These are phyloP conservation scores for Helicoverpa zea DNA, from an alignment of 1,140 invertebrate species.

Conservation along the genomic window DNA sequence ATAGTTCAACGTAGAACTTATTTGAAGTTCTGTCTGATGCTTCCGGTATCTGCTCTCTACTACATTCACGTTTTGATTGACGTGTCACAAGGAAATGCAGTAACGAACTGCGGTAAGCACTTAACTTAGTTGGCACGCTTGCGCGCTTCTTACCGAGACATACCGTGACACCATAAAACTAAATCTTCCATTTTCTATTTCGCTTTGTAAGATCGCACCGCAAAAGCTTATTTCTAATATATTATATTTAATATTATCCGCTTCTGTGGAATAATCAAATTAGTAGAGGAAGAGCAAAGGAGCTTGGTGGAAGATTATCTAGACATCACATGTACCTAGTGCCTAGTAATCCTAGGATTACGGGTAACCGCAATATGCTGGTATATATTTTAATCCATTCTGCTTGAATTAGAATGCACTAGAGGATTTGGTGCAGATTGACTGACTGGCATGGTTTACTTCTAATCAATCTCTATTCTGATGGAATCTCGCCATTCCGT, in stretches of 20 bases:
- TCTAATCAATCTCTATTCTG: not conserved
- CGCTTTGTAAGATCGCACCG: not conserved
- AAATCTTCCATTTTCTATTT: too few species aligned
- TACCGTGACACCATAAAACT: too few species aligned
- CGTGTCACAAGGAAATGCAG: too few species aligned
- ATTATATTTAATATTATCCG: not conserved
- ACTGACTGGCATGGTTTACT: not conserved
- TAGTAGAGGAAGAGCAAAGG: not conserved
- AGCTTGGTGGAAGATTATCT: conserved; percentile 2
- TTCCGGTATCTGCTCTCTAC: too few species aligned
- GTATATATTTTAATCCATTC: conserved; percentile 1
- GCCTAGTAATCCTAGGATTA: conserved; percentile 11
- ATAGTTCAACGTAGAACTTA: too few species aligned
- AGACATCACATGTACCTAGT: not conserved
- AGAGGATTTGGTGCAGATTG: not conserved
- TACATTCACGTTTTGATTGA: too few species aligned
- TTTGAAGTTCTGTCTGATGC: too few species aligned
- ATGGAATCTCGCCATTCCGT: too few species aligned
- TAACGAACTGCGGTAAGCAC: too few species aligned
- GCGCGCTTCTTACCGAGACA: too few species aligned
- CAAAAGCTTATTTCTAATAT: not conserved
- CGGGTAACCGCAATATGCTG: not conserved
- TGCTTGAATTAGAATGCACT: not conserved
- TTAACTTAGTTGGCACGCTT: too few species aligned
- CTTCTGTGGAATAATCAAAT: not conserved